Evolutionary conservation across 1,140 invertebrate genomes (phyloP).

Genomic region (Bursaphelenchus mucronatus): DNA sequence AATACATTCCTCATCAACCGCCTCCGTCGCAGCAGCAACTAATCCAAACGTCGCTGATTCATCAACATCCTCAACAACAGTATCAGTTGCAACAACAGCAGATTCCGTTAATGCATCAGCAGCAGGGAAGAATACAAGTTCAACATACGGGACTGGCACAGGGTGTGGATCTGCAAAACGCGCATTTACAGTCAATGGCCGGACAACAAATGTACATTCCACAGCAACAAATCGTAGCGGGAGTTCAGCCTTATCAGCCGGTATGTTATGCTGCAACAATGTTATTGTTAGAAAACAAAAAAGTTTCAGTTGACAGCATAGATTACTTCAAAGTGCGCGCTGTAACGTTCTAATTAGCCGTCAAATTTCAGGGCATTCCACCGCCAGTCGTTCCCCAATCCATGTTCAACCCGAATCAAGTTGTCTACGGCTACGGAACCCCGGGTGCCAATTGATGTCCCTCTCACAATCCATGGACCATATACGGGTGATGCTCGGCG

Average conservation of each 20-base stretch:
- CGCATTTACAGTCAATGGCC: constrained; percentile 5
- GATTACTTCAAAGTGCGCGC: too few relatives aligned
- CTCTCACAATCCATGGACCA: too few relatives aligned
- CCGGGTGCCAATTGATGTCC: background rate
- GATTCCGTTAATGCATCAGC: background rate
- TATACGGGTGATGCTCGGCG: too few relatives aligned
- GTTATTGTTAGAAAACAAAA: background rate
- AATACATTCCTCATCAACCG: constrained; percentile 11
- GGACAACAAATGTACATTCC: constrained; percentile 9
- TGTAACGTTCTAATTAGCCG: too few relatives aligned
- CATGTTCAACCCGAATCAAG: constrained; percentile 2
- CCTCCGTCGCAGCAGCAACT: constrained; percentile 9
- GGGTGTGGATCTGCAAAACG: background rate
- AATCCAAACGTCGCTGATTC: background rate
- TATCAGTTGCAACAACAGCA: too few relatives aligned
- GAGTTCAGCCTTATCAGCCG: background rate
- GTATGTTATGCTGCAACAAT: background rate
- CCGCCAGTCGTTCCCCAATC: constrained; percentile 5
- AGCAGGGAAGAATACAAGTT: background rate
- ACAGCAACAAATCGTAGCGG: constrained; percentile 1
- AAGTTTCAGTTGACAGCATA: too few relatives aligned
- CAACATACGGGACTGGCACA: background rate
- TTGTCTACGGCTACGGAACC: constrained; percentile 8
- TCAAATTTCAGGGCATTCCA: background rate
- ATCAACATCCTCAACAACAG: background rate